Base-by-base conservation (phyloP, 2,113 vertebrate genomes). In the Mormoops blainvillei region DNA sequence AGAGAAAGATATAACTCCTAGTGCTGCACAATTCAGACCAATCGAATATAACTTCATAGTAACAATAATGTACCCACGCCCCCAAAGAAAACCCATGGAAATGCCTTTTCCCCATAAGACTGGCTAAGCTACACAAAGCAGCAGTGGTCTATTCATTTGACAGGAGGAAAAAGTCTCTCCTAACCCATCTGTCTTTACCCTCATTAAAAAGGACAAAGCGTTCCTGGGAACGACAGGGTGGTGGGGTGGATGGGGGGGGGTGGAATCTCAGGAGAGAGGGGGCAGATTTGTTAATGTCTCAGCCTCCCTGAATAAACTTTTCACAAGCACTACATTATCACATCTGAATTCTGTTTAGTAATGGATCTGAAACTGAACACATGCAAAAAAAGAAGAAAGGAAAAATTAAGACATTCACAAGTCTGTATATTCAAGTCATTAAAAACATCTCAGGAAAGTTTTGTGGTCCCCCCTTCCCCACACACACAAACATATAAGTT, bases 131-230 rank as follows among this genome's bases (percentile, higher is more conserved):
- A 87, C 13, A 45, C 43, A 61, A 82, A 94, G 95, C 95, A 93
- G 85, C 43, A 80, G 87, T 68, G 56, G 67, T 87, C 81, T 89
- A 61, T 91, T 92, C 84, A 82, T 43, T 87, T 95, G 83, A 92
- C 16, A 84, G 76, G 73, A 61, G 61, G 67, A 54, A 68, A 87
- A 84, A 91, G 67, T 78, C 71, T 93, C 86, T 83, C 48, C 88
- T 78, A 97, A 80, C 50, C 81, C 96, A 91, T 97, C 95, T 96
- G 96, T 89, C 90, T 95, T 93, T 73, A 89, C 28, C 58, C 82
- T 97, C 81, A 82, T 96, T 97, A 93, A 96, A 96, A 96, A 96
- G 81, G 95, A 96, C 58, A 97, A 97, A 91, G 43, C 14, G 38
- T 78, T 90, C 67, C 67, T 82, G n/a, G n/a, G n/a, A n/a, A n/a